These are phyloP conservation scores for Netelia inedita DNA, from an alignment of 2,888 invertebrate genomes.

Conservation along the genomic window DNA sequence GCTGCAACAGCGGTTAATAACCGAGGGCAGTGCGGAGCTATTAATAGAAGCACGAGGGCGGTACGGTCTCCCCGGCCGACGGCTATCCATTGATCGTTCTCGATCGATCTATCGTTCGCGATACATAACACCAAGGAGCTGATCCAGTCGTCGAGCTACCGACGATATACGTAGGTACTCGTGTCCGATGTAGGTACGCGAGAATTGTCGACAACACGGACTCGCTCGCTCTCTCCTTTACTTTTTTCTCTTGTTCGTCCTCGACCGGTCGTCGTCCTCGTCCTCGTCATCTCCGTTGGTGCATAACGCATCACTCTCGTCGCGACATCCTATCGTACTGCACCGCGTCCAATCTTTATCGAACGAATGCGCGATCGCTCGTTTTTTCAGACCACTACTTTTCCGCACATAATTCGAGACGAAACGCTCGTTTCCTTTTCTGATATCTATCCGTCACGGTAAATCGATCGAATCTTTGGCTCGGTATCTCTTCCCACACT, in stretches of 20 bases:
- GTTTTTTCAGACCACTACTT: neutral
- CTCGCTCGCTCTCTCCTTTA: neutral
- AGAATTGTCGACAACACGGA: slow-evolving; percentile 28
- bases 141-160: slow-evolving; percentile 57
- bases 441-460: no score
- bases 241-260: slow-evolving; percentile 30
- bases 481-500: no score
- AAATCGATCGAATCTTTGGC: no score
- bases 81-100: slow-evolving; percentile 65
- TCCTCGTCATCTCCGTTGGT: slow-evolving; percentile 14
- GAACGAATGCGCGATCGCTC: neutral
- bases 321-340: slow-evolving; percentile 6
- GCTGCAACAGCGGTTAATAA: slow-evolving; percentile 68
- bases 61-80: slow-evolving; percentile 48
- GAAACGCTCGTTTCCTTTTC: no score
- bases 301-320: slow-evolving; percentile 29
- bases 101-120: slow-evolving; percentile 64
- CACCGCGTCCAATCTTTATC: no score
- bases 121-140: slow-evolving; percentile 22
- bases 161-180: slow-evolving; percentile 22
- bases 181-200: slow-evolving; percentile 5
- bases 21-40: slow-evolving; percentile 67
- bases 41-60: slow-evolving; percentile 73
- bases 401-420: no score
- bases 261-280: slow-evolving; percentile 30